A percentile compares a stretch with the other conserved stretches of the same genome.
These are phyloP conservation scores for Anoplolepis gracilipes DNA, from an alignment of 1,140 invertebrate genomes.

Conservation along the genomic window DNA sequence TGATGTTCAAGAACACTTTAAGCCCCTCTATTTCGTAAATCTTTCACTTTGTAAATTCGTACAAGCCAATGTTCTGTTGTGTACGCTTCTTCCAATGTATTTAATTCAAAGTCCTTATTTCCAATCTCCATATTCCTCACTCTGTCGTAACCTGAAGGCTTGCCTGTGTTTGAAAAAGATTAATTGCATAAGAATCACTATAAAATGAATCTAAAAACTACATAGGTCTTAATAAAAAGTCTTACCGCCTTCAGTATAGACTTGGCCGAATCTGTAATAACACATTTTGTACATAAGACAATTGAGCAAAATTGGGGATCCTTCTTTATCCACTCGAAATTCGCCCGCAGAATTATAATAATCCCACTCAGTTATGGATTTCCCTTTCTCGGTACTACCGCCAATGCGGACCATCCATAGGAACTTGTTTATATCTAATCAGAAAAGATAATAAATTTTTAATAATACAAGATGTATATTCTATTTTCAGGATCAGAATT, in stretches of 20 bases:
- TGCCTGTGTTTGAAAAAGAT: conserved; percentile 86
- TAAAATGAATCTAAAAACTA: neutral
- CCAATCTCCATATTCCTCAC: conserved; percentile 97
- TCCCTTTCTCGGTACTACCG: conserved; percentile 97
- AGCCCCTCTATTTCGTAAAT: conserved; percentile 92
- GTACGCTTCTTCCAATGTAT: conserved; percentile 97
- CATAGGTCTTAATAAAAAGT: conserved; percentile 10
- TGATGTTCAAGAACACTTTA: conserved; percentile 61
- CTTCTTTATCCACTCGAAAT: conserved; percentile 97
- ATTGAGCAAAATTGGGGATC: conserved; percentile 94
- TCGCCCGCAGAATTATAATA: conserved; percentile 98
- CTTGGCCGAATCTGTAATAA: conserved; percentile 97
- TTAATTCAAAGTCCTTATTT: conserved; percentile 97
- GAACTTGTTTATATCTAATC: conserved; percentile 98
- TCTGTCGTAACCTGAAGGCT: conserved; percentile 95
- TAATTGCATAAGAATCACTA: neutral
- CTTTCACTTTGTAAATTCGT: conserved; percentile 97
- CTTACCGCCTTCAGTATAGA: conserved; percentile 97
- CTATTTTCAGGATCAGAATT: neutral
- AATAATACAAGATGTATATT: neutral
- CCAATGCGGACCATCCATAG: conserved; percentile 99
- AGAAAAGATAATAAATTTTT: conserved; percentile 64
- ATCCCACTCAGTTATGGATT: conserved; percentile 98
- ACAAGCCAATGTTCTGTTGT: conserved; percentile 98
- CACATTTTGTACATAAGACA: conserved; percentile 99